Percentiles rank a stretch among this genome's conserved stretches.
Conservation (phyloP, 2,888 invertebrate genomes). For the Drosophila nr. medialis region DNA sequence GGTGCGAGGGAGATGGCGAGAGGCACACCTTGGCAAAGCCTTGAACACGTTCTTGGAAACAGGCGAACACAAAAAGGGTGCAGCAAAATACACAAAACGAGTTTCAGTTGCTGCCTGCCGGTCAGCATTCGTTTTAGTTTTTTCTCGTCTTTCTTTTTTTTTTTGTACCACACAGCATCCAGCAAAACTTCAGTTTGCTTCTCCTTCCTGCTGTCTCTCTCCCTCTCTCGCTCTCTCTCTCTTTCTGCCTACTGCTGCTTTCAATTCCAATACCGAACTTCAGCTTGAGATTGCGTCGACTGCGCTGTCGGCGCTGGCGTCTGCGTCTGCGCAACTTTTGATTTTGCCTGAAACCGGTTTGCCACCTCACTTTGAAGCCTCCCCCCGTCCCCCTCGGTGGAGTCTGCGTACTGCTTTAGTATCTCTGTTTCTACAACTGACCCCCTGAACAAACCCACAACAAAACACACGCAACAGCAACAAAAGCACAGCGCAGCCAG, state of each 20-base stretch:
- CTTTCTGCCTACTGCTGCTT: neutral
- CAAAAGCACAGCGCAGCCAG: slow-evolving; percentile 17
- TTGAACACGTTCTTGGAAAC: slow-evolving; percentile 73
- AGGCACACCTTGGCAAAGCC: slow-evolving; percentile 69
- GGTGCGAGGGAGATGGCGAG: neutral
- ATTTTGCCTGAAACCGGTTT: slow-evolving; percentile 79
- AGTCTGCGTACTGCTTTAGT: slow-evolving; percentile 42
- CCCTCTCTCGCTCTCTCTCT: neutral
- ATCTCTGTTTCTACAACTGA: slow-evolving; percentile 47
- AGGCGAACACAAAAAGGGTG: slow-evolving; percentile 66
- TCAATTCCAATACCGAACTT: slow-evolving; percentile 27
- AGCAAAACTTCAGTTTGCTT: slow-evolving; percentile 46
- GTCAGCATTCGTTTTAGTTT: slow-evolving; percentile 55
- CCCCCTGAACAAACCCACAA: slow-evolving; percentile 50
- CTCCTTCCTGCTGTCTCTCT: slow-evolving; percentile 30
- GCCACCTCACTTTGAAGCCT: slow-evolving; percentile 32
- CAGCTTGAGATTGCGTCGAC: slow-evolving; percentile 24
- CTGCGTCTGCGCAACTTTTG: slow-evolving; percentile 75
- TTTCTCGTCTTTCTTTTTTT: slow-evolving; percentile 13
- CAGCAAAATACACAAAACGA: slow-evolving; percentile 69
- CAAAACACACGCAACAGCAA: slow-evolving; percentile 4
- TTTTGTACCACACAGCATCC: slow-evolving; percentile 55
- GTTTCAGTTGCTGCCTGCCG: slow-evolving; percentile 51
- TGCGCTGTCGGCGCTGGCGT: slow-evolving; percentile 39
- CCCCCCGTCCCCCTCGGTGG: slow-evolving; percentile 28